phyloP scores from a whole-genome alignment of 2,113 vertebrate genomes.

The Gasterosteus nipponicus region DNA sequence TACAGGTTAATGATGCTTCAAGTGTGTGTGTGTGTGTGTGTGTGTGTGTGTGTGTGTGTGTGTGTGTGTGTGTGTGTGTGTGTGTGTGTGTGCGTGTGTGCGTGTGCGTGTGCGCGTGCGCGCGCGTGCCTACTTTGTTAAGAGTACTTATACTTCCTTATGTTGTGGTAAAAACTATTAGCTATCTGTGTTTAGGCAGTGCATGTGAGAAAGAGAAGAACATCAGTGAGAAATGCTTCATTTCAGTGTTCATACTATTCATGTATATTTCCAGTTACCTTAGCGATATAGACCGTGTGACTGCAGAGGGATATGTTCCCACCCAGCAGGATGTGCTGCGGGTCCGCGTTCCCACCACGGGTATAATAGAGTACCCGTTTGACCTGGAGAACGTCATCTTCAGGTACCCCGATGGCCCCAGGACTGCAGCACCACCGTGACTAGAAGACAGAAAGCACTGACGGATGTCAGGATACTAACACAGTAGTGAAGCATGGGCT shows the following conservation, averaged over 20 bases:
- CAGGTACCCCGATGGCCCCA: conserved; percentile 82
- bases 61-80: no score
- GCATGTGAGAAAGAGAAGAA: conserved; percentile 2
- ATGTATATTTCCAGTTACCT: conserved; percentile 87
- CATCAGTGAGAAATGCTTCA: conserved; percentile 26
- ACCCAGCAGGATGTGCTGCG: conserved; percentile 96
- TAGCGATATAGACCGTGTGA: conserved; percentile 91
- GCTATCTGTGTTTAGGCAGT: not conserved
- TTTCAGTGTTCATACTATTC: conserved; percentile 49
- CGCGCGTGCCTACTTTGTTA: not conserved
- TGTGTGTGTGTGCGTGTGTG: no score
- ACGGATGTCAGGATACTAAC: conserved; percentile 34
- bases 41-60: no score
- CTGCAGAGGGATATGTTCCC: conserved; percentile 89
- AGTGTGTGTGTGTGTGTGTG: not conserved
- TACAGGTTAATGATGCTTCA: conserved; percentile 28
- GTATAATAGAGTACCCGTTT: conserved; percentile 97
- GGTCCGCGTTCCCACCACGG: conserved; percentile 93
- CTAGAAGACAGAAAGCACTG: conserved; percentile 65
- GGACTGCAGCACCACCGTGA: conserved; percentile 47
- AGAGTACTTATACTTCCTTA: not conserved
- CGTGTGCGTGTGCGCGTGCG: not conserved
- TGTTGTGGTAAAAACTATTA: not conserved
- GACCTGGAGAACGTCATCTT: conserved; percentile 98
- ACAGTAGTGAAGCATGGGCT: not conserved